phyloP scores from a whole-genome alignment of 2,888 invertebrate species.

The Heliconius ismenius region DNA sequence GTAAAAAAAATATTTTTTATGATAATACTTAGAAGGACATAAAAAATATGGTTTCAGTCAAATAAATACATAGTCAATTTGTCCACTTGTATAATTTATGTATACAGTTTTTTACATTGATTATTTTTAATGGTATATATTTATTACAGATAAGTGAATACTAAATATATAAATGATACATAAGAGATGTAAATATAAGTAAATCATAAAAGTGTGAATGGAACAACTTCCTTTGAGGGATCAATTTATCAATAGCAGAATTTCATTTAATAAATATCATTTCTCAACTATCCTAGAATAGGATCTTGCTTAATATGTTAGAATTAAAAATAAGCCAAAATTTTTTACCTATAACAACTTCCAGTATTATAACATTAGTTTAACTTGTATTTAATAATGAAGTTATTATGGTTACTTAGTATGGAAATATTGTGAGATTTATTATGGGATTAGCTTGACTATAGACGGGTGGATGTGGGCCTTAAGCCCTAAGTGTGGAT shows the following conservation, averaged over 20 bases:
- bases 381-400: conserved; percentile 19
- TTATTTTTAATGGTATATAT: not conserved
- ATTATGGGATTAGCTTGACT: conserved; percentile 39
- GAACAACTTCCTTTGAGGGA: conserved; percentile 66
- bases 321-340: conserved; percentile 30
- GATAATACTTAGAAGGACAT: not conserved
- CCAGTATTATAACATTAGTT: conserved; percentile 22
- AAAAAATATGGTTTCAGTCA: not conserved
- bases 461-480: conserved; percentile 57
- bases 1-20: not conserved
- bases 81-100: too few species aligned
- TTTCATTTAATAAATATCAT: conserved; percentile 49
- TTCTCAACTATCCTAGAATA: conserved; percentile 39
- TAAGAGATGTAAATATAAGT: conserved; percentile 47
- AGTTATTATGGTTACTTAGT: conserved; percentile 63
- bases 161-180: conserved; percentile 27
- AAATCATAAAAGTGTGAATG: conserved; percentile 45
- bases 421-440: conserved; percentile 35
- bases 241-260: conserved; percentile 71
- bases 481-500: conserved; percentile 68
- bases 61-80: not conserved
- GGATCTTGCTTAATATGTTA: conserved; percentile 27
- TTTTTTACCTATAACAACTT: conserved; percentile 24
- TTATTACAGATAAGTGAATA: conserved; percentile 42
- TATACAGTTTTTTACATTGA: not conserved